Conservation (phyloP, 2,888 invertebrate genomes). For the Ormia ochracea region DNA sequence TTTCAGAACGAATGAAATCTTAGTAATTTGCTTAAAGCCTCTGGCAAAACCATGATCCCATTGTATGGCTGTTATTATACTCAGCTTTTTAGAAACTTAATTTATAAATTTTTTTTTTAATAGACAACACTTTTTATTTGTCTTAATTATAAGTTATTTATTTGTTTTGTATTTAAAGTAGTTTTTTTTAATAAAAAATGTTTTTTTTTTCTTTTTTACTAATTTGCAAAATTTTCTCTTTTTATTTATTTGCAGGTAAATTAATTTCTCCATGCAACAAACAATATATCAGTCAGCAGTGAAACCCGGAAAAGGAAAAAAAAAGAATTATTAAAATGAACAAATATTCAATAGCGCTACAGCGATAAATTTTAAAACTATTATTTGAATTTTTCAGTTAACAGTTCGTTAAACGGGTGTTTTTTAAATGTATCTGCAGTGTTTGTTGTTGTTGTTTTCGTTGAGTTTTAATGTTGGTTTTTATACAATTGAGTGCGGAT, state of each 20-base stretch:
- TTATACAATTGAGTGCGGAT: constrained; percentile 12
- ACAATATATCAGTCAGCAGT: neutral
- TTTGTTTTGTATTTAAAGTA: constrained; percentile 42
- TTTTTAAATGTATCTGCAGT: neutral
- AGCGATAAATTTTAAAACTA: neutral
- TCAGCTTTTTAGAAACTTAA: constrained; percentile 19
- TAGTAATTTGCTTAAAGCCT: constrained; percentile 58
- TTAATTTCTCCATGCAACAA: constrained; percentile 20
- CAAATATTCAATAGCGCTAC: neutral
- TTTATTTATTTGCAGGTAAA: constrained; percentile 61
- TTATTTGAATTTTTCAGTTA: neutral
- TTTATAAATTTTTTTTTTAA: constrained; percentile 3
- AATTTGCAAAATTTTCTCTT: constrained; percentile 61
- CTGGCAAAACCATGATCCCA: constrained; percentile 59
- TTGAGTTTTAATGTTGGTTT: neutral
- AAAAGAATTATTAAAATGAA: neutral
- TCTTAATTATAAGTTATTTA: constrained; percentile 44
- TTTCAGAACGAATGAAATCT: constrained; percentile 41
- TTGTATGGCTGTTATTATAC: constrained; percentile 13
- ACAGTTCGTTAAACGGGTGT: constrained; percentile 32
- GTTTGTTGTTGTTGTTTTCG: neutral
- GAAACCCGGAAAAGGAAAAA: neutral
- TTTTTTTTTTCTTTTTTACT: constrained; percentile 22
- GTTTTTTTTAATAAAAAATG: neutral
- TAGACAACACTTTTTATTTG: neutral